Conservation (phyloP, 2,888 invertebrate species). For the Smittia sp. region DNA sequence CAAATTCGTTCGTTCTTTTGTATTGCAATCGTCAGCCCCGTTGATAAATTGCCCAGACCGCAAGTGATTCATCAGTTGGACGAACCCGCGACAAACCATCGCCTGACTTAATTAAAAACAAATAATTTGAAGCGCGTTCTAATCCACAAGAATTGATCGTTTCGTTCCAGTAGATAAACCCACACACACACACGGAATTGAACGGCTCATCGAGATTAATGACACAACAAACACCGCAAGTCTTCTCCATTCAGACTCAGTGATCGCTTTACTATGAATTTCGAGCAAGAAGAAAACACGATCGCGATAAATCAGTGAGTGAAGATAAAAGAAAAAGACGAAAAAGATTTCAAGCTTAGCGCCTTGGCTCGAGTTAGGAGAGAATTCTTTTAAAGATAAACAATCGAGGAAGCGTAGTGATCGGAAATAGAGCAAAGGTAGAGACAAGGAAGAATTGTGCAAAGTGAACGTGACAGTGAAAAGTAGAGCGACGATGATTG, state of each 20-base stretch:
- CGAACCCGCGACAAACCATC: not conserved
- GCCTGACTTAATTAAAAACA: not conserved
- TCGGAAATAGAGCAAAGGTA: conserved; percentile 6
- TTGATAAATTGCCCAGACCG: too few species aligned
- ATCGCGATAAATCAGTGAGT: conserved; percentile 14
- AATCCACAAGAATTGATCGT: not conserved
- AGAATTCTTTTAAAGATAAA: not conserved
- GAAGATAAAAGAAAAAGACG: not conserved
- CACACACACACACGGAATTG: not conserved
- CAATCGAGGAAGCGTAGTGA: not conserved
- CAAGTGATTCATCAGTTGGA: not conserved
- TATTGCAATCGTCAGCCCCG: not conserved
- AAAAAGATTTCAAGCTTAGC: conserved; percentile 7
- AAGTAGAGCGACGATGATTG: conserved; percentile 54
- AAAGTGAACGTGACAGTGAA: conserved; percentile 37
- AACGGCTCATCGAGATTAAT: not conserved
- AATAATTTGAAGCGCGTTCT: conserved; percentile 14
- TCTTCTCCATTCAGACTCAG: not conserved
- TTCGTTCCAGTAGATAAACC: conserved; percentile 23
- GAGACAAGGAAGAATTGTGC: conserved; percentile 1
- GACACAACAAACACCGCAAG: conserved; percentile 16
- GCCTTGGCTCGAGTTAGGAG: not conserved
- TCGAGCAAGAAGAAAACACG: not conserved
- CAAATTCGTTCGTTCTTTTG: not conserved
- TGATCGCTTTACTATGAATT: not conserved